Evolutionary conservation across 2,888 invertebrate species (phyloP).

Genomic region (Apamea epomidion): DNA sequence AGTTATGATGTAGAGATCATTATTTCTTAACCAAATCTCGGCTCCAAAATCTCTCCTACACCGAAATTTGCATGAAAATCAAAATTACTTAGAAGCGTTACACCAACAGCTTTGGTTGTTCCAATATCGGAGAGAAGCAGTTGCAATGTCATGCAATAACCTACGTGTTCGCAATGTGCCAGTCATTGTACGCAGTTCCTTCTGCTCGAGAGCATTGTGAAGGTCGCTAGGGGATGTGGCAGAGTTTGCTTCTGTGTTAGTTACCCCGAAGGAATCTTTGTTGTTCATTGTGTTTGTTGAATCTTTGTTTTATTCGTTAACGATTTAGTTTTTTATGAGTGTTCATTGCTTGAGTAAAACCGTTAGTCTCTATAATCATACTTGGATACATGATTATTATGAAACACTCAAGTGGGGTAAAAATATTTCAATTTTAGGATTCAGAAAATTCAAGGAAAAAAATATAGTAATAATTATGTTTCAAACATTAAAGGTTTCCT

Average conservation of each 20-base stretch:
- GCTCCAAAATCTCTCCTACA: not conserved
- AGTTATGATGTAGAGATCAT: not conserved
- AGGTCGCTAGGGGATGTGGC: conserved; percentile 43
- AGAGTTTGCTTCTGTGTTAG: conserved; percentile 26
- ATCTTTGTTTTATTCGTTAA: not conserved
- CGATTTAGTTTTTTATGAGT: not conserved
- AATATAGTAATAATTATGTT: not conserved
- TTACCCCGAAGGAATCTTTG: conserved; percentile 9
- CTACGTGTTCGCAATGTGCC: conserved; percentile 52
- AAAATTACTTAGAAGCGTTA: conserved; percentile 42
- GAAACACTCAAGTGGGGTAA: not conserved
- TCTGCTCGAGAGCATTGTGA: conserved; percentile 43
- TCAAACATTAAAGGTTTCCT: not conserved
- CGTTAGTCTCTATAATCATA: not conserved
- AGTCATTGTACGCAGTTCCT: conserved; percentile 61
- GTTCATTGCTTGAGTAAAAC: not conserved
- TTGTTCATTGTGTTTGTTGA: not conserved
- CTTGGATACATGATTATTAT: too few relatives aligned
- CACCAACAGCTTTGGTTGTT: conserved; percentile 38
- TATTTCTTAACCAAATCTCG: not conserved
- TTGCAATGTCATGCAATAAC: conserved; percentile 69
- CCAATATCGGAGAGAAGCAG: conserved; percentile 52
- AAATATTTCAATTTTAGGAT: not conserved
- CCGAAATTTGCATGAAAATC: conserved; percentile 34
- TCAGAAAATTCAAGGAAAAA: not conserved